These are phyloP conservation scores for Palythoa grandiflora DNA, from an alignment of 92 coral and sea anemone species.

Conservation along the genomic window DNA sequence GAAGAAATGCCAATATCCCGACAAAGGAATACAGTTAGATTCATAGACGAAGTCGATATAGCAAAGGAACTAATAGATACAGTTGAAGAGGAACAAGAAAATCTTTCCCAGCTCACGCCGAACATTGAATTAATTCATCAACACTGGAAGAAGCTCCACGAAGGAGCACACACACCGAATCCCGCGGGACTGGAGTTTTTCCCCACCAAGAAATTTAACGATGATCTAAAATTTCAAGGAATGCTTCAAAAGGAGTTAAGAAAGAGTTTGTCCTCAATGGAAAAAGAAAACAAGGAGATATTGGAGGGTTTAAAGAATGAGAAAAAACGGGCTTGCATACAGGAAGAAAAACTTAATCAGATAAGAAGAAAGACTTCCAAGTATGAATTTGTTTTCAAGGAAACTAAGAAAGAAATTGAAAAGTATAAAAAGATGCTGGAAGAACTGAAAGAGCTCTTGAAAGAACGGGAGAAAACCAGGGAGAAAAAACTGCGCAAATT, in stretches of 20 bases:
- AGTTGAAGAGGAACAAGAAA: constrained; percentile 25
- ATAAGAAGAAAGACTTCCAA: constrained; percentile 7
- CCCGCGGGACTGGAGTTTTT: constrained; percentile 19
- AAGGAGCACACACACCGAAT: constrained; percentile 39
- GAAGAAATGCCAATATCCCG: constrained; percentile 19
- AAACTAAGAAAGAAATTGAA: constrained; percentile 76
- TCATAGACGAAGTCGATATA: constrained; percentile 39
- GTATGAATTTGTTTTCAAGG: constrained; percentile 39
- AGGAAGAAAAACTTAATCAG: constrained; percentile 26
- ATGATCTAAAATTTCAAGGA: constrained; percentile 36
- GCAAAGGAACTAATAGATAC: constrained; percentile 31
- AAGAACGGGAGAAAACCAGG: constrained; percentile 31
- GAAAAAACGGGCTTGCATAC: constrained; percentile 40
- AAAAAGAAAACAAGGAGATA: constrained; percentile 40
- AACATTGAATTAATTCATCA: constrained; percentile 26
- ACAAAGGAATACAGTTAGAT: constrained; percentile 23
- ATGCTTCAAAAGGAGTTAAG: constrained; percentile 45
- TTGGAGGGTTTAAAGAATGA: constrained; percentile 33
- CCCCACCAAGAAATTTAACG: constrained; percentile 41
- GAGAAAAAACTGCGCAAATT: not conserved
- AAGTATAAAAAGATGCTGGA: constrained; percentile 59
- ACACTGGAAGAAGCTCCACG: constrained; percentile 43
- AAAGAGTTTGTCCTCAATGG: constrained; percentile 35
- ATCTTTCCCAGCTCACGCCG: constrained; percentile 28
- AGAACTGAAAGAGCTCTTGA: constrained; percentile 72